Conservation (phyloP, 2,113 vertebrate genomes). For the Gallinago media region DNA sequence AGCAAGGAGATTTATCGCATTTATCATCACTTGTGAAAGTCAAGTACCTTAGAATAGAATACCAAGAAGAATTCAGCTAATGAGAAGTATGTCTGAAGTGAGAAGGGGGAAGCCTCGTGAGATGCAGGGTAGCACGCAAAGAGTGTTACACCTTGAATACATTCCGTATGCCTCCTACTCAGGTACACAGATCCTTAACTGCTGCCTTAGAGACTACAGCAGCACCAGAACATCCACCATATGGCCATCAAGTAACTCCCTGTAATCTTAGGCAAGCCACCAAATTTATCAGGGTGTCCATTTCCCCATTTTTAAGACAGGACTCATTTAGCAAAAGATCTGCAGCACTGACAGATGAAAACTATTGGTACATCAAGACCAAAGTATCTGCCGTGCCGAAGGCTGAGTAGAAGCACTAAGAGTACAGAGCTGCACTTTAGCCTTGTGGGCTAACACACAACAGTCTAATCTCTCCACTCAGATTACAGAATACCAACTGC, state of each 20-base stretch:
- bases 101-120: neutral
- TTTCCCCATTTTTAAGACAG: neutral
- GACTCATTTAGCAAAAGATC: neutral
- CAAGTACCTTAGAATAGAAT: constrained; percentile 43
- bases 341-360: constrained; percentile 6
- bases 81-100: constrained; percentile 22
- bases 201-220: neutral
- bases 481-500: constrained; percentile 53
- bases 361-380: constrained; percentile 3
- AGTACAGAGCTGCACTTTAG: constrained; percentile 42
- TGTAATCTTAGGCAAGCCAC: neutral
- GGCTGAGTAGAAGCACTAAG: neutral
- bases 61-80: constrained; percentile 41
- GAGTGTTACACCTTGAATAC: neutral
- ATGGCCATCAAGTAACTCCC: neutral
- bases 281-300: neutral
- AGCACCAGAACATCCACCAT: neutral
- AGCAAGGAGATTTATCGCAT: constrained; percentile 7
- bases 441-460: constrained; percentile 41
- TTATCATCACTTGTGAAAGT: constrained; percentile 54
- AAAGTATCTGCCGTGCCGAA: neutral
- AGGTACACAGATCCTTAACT: neutral
- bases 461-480: constrained; percentile 52
- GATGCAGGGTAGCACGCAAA: neutral
- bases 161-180: neutral